Conservation (phyloP, 2,797 vertebrate species). For the Hemibagrus guttatus region DNA sequence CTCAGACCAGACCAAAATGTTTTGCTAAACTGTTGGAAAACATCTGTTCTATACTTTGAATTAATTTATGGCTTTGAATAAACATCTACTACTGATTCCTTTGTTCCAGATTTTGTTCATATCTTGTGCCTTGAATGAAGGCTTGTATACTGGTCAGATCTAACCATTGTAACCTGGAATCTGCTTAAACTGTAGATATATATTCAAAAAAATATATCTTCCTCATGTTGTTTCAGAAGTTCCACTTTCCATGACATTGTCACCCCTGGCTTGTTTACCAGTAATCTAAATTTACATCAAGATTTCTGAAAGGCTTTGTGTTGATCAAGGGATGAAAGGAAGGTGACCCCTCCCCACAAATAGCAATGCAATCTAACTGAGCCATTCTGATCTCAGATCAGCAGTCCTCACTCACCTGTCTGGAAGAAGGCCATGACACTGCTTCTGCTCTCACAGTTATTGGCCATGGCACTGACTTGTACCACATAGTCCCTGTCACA, state of each 20-base stretch:
- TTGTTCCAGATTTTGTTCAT: neutral
- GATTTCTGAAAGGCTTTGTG: neutral
- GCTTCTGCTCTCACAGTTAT: slow-evolving; percentile 66
- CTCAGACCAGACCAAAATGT: neutral
- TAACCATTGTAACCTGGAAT: neutral
- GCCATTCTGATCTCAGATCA: neutral
- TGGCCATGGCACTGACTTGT: slow-evolving; percentile 63
- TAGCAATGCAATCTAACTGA: neutral
- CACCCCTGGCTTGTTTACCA: neutral
- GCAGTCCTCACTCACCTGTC: slow-evolving; percentile 57
- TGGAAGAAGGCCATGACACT: slow-evolving; percentile 58
- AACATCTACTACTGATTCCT: neutral
- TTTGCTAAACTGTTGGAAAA: neutral
- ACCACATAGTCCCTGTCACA: slow-evolving; percentile 70
- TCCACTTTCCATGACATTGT: neutral
- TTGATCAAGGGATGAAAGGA: neutral
- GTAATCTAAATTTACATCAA: neutral
- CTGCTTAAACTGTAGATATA: neutral
- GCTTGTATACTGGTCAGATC: neutral
- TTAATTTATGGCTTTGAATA: neutral
- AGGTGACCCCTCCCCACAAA: neutral
- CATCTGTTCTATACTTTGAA: neutral
- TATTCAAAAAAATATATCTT: neutral
- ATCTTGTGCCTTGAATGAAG: neutral
- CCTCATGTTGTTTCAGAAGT: neutral